A percentile compares a stretch with the other conserved stretches of the same genome.
Conservation (phyloP, 2,888 invertebrate genomes). For the Drosophila ezoana region DNA sequence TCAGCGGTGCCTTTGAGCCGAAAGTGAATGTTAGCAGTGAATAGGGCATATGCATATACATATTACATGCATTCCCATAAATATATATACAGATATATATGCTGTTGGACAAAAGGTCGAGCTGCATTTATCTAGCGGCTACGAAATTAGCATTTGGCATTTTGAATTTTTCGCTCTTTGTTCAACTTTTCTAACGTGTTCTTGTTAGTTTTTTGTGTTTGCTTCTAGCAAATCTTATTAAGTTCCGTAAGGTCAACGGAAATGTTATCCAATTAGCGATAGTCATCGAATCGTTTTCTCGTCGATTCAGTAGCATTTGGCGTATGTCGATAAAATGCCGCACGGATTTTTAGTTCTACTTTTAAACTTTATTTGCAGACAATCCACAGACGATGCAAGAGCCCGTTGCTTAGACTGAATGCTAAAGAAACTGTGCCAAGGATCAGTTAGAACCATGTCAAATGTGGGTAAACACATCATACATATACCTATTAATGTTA, state of each 20-base stretch:
- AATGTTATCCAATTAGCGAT: constrained; percentile 76
- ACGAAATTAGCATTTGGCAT: constrained; percentile 74
- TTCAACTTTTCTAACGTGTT: constrained; percentile 38
- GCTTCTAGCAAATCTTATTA: constrained; percentile 21
- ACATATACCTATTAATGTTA: not conserved
- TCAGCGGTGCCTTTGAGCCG: constrained; percentile 39
- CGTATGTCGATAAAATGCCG: constrained; percentile 3
- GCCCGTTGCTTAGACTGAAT: constrained; percentile 60
- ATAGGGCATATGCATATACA: not conserved
- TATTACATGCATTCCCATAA: not conserved
- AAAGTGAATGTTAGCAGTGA: constrained; percentile 46
- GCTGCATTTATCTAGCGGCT: constrained; percentile 55
- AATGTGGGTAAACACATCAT: constrained; percentile 68
- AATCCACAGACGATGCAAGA: constrained; percentile 67
- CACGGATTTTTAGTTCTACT: not conserved
- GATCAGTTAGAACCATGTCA: constrained; percentile 67
- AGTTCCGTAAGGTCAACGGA: constrained; percentile 63
- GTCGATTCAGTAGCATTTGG: constrained; percentile 11
- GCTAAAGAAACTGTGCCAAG: constrained; percentile 5
- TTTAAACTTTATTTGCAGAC: constrained; percentile 60
- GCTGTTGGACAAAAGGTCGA: constrained; percentile 14
- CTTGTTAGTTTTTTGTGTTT: constrained; percentile 24
- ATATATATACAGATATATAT: not conserved
- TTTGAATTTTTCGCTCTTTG: constrained; percentile 47
- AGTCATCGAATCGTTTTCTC: constrained; percentile 50